Evolutionary conservation across 2,113 vertebrate species (phyloP), one percentile per base, ranked within the genome.

Genomic region (Plectropomus leopardus): DNA sequence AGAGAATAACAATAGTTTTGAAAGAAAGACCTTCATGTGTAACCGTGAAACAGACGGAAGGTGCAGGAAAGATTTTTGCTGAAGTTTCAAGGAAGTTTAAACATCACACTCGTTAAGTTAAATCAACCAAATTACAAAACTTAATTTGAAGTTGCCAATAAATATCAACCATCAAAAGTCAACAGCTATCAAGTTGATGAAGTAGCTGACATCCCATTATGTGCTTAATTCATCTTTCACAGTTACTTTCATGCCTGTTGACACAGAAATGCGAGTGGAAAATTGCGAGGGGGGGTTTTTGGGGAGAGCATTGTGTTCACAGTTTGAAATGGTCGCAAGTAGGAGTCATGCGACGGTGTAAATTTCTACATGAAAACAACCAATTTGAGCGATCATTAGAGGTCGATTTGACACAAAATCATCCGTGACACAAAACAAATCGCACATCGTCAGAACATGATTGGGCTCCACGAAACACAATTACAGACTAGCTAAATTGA

Each of bases 391-490:
- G 76, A 93, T 95, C 92, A 94, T 86, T 91, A 92, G 89, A 87
- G 87, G 87, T 86, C 86, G 81, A 93, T 93, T 93, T 92, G 88
- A 91, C 91, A 89, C 63, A 92, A 91, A 92, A 88, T 91, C 85
- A 93, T 84, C 86, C 89, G 87, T 94, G 91, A 94, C 93, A 94
- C 92, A 94, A 94, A 94, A 94, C 92, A 91, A 94, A 94, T 92
- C 86, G 66, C 82, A 87, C 80, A 51, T 84, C 73, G 78, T 89
- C 82, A 83, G 80, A 86, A 92, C 88, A 91, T 78, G 89, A 89
- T 85, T 92, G 80, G 80, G 57, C 79, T 81, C 83, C 79, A 77
- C 36, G 84, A 83, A 91, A 92, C 85, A 90, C 87, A 92, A 94
- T 93, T 90, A 92, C 82, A 90, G 86, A 86, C 57, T 40, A 82